Base-by-base conservation (phyloP, 2,113 vertebrate species). In the Sinosuthora webbiana region DNA sequence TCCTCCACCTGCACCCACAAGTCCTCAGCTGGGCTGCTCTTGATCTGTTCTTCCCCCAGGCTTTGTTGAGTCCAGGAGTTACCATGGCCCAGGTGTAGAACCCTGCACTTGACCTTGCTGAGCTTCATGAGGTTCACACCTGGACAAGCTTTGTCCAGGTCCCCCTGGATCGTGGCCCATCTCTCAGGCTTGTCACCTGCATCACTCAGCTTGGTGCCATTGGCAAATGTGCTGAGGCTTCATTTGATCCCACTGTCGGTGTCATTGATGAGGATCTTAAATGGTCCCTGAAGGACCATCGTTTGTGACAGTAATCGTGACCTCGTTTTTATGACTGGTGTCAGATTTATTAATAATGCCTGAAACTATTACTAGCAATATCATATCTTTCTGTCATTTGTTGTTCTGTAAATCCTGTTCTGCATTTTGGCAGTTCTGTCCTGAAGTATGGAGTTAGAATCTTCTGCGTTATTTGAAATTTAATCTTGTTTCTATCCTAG, bases 181-280 rank as follows among this genome's bases (percentile, higher is more conserved):
- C 50, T 41, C 33, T 79, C 44, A 25, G 39, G 28, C 3, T 1
- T 31, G 39, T 64, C 37, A 53, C 5, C 62, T 3, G 6, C 16
- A 9, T 22, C 4, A 4, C 20, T 53, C 44, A 31, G 31, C 56
- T 39, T 33, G 15, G 11, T 75, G 87, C 25, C 14, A 2, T 11
- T 68, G 47, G 33, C 25, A 62, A 5, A 23, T 47, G 25, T 44
- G n/a, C 37, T 74, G 44, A 87, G 21, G 20, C 13, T 69, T 69
- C 17, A 2, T 68, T 78, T 0, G 2, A 10, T 86, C 37, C 15
- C 10, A 2, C 47, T 68, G 13, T 33, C 1, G 0, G 2, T 82
- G 24, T 64, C 28, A 37, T 4, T 44, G 44, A 15, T 70, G 19
- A 55, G 30, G 67, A 20, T 49, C 9, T 7, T 55, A 30, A 49